Percentiles rank a stretch among this genome's conserved stretches.
Evolutionary conservation across 2,113 vertebrate genomes (phyloP).

Genomic region (Columba livia): DNA sequence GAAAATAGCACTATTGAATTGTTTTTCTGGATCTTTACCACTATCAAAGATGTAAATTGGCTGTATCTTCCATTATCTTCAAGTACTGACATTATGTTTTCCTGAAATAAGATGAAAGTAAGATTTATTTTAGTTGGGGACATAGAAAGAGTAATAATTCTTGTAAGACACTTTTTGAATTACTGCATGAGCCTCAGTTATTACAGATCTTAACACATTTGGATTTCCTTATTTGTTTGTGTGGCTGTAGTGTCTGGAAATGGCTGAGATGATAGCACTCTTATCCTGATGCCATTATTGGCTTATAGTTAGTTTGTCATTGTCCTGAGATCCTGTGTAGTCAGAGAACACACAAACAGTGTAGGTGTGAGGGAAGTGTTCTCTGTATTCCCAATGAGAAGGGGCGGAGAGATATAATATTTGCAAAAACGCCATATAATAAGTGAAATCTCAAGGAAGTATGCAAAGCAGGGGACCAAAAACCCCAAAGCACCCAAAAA

Average conservation of each 20-base stretch:
- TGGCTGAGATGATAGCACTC: background rate
- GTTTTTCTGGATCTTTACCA: conserved; percentile 73
- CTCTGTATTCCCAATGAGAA: background rate
- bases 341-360: background rate
- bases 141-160: background rate
- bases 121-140: background rate
- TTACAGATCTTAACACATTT: background rate
- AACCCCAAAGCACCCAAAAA: background rate
- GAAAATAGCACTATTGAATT: background rate
- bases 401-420: background rate
- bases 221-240: background rate
- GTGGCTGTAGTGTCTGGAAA: background rate
- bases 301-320: background rate
- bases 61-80: conserved; percentile 80
- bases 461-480: background rate
- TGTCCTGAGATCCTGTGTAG: background rate
- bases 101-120: conserved; percentile 69
- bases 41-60: conserved; percentile 81
- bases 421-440: background rate
- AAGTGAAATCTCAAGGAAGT: background rate
- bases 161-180: background rate
- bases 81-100: conserved; percentile 85
- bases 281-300: background rate
- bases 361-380: background rate
- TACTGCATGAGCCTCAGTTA: background rate